Percentiles rank a stretch among this genome's conserved stretches.
Evolutionary conservation across 2,797 vertebrate species (phyloP).

Genomic region (Paramormyrops hopkinsi): DNA sequence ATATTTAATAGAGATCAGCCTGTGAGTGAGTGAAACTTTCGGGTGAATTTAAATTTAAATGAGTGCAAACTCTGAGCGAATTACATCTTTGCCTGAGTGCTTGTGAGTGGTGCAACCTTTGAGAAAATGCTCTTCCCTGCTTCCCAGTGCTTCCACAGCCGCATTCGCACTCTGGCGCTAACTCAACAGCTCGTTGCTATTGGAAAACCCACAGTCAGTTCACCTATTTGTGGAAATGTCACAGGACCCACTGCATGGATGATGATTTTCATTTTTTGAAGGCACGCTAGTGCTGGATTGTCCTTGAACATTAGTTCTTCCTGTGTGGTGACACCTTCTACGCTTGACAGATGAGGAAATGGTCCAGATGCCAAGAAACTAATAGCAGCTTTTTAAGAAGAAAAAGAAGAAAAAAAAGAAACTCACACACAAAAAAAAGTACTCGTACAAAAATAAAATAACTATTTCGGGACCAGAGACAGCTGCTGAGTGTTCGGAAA

Average conservation of each 20-base stretch:
- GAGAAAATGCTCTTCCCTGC: background rate
- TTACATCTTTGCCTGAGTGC: background rate
- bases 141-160: background rate
- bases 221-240: background rate
- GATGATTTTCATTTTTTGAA: background rate
- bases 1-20: background rate
- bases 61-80: background rate
- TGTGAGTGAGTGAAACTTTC: background rate
- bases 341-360: background rate
- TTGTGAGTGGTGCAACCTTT: background rate
- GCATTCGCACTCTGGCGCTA: background rate
- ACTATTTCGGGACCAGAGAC: background rate
- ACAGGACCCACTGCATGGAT: background rate
- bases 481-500: background rate
- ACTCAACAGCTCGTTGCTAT: background rate
- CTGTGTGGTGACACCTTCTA: background rate
- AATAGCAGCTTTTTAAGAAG: background rate
- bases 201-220: background rate
- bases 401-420: background rate
- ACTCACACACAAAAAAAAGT: background rate
- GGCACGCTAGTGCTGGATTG: background rate
- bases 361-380: background rate
- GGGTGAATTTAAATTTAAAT: background rate
- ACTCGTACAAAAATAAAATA: background rate
- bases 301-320: slow-evolving; percentile 17